These are phyloP conservation scores for Trachelus stipa DNA, from an alignment of 2,888 invertebrate genomes.

Conservation along the genomic window DNA sequence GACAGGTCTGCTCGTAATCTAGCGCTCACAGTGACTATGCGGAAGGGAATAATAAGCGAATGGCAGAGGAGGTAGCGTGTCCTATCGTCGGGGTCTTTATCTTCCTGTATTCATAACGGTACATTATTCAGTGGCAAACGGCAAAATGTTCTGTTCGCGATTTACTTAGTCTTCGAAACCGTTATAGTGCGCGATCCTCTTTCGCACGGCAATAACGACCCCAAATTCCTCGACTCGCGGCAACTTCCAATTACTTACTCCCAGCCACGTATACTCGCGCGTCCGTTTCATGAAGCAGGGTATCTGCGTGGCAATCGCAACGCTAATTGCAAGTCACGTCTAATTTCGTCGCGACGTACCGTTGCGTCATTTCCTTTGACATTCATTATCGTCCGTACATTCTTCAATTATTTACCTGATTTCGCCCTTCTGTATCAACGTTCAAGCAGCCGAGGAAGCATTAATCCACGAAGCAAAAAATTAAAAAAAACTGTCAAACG, in stretches of 20 bases:
- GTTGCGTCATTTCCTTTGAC: not conserved
- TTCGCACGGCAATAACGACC: not conserved
- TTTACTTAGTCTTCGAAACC: slow-evolving; percentile 30
- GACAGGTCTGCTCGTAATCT: not conserved
- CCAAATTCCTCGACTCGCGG: not conserved
- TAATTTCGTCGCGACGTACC: not conserved
- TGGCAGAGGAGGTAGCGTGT: not conserved
- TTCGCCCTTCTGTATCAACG: not conserved
- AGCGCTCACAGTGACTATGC: not conserved
- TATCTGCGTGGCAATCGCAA: not conserved
- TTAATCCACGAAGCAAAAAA: not conserved
- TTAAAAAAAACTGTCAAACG: not conserved
- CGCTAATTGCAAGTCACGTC: not conserved
- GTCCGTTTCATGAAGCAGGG: not conserved
- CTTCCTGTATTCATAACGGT: slow-evolving; percentile 25
- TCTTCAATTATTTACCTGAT: not conserved
- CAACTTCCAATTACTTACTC: not conserved
- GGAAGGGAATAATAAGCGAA: slow-evolving; percentile 6
- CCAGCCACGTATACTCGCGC: not conserved
- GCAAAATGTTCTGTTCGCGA: slow-evolving; percentile 8
- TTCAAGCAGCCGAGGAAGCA: not conserved
- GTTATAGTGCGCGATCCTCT: not conserved
- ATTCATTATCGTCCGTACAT: not conserved
- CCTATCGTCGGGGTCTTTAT: slow-evolving; percentile 16
- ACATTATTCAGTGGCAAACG: slow-evolving; percentile 10